phyloP scores from a whole-genome alignment of 2,797 vertebrate species.

The Cryptoblepharus egeriae region DNA sequence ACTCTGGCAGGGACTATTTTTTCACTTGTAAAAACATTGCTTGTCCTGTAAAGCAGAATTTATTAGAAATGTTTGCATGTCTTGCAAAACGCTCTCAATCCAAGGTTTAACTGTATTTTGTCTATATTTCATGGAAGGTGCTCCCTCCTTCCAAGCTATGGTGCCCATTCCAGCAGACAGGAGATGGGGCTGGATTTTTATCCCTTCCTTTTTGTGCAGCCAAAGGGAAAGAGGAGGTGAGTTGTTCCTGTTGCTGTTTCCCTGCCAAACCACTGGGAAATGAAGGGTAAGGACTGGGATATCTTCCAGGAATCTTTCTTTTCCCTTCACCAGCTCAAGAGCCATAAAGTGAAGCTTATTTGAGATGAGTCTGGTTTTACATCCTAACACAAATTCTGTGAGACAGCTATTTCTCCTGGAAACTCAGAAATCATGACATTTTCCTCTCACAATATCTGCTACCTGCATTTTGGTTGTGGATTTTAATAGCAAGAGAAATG shows the following conservation, averaged over 20 bases:
- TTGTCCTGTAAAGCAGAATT: too few species aligned
- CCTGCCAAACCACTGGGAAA: slow-evolving; percentile 39
- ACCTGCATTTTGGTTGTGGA: neutral
- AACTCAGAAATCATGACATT: neutral
- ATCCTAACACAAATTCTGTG: neutral
- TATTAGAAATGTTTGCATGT: too few species aligned
- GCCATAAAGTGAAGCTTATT: slow-evolving; percentile 21
- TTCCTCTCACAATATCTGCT: neutral
- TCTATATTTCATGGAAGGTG: neutral
- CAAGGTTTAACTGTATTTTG: neutral
- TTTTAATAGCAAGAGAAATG: neutral
- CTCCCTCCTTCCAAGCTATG: neutral
- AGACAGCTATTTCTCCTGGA: neutral
- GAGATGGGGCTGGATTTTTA: slow-evolving; percentile 1
- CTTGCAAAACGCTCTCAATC: too few species aligned
- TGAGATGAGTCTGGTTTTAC: neutral
- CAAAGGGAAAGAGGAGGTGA: slow-evolving; percentile 19
- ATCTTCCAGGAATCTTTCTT: slow-evolving; percentile 51
- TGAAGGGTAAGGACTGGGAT: slow-evolving; percentile 26
- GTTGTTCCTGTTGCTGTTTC: slow-evolving; percentile 41
- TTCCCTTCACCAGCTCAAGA: slow-evolving; percentile 16
- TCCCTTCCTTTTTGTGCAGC: slow-evolving; percentile 6
- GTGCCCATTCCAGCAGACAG: slow-evolving; percentile 4
- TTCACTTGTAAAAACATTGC: too few species aligned
- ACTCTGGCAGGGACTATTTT: too few species aligned